Base-by-base conservation (phyloP, 2,113 vertebrate species). In the Oryzias celebensis region DNA sequence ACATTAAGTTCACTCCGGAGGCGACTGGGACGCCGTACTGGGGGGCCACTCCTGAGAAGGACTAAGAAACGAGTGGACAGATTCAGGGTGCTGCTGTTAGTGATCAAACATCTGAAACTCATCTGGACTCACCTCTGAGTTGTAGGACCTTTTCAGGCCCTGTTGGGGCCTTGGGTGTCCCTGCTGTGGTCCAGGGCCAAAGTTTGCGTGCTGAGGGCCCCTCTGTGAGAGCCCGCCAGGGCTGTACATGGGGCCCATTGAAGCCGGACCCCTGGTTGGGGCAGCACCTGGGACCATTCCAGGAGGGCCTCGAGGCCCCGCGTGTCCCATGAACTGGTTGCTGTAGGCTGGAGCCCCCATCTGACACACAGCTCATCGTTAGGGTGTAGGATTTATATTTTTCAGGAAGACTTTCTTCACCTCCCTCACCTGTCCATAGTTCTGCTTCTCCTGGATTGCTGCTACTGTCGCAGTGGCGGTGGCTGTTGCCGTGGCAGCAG, bases 391-490 rank as follows among this genome's bases (percentile, higher is more conserved):
- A 10, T 36, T 3, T 12, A 2, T 36, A 12, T 2, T 12, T 36
- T 36, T 36, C 41, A 14, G 7, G 15, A 52, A 14, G 47, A n/a
- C 45, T 18, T 2, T 47, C 50, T 22, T 20, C 43, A 14, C 23
- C 12, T 26, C 24, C 16, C 66, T 62, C 67, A 98, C 96, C 91
- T 93, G 81, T 45, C 95, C 87, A 0, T 96, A 98, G 82, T 94
- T 95, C 84, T 98, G 96, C 65, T 98, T 98, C 71, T 98, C 96
- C 77, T 98, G 96, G 53, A 98, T 93, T 0, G 96, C 96, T 0
- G 96, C 94, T 5, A 98, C 96, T 0, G 96, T 98, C 0, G 96
- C 96, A 0, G 96, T 98, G 14, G 96, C 96, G 0, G 96, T 98
- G 57, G 96, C 96, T 0, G 96, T 97, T 15, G 96, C 96, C 0